Conservation (phyloP, 2,113 vertebrate species). For the Cyanistes caeruleus region DNA sequence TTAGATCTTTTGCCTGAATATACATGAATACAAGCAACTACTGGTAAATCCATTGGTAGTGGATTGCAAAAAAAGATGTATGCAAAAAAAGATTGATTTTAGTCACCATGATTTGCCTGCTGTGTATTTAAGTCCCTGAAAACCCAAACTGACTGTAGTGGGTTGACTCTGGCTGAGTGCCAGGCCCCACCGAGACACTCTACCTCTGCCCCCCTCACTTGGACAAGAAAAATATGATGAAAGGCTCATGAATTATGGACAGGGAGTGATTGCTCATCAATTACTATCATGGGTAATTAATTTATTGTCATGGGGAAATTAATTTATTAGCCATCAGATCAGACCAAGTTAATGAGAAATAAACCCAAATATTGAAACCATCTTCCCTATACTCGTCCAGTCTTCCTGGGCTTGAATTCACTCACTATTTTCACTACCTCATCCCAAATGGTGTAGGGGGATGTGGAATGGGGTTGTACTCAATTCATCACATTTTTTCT, state of each 20-base stretch:
- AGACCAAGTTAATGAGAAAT: neutral
- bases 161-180: neutral
- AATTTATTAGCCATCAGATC: neutral
- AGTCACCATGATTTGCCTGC: neutral
- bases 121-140: neutral
- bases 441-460: rapidly evolving
- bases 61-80: neutral
- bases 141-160: neutral
- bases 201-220: neutral
- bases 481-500: neutral
- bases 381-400: rapidly evolving
- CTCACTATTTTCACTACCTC: neutral
- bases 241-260: neutral
- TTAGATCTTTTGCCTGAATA: slow-evolving; percentile 14
- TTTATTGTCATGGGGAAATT: too few relatives aligned
- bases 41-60: neutral
- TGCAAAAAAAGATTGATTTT: neutral
- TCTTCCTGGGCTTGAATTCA: neutral
- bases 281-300: neutral
- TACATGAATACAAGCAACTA: neutral
- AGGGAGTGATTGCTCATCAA: neutral
- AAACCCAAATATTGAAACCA: neutral
- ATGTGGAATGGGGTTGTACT: rapidly evolving
- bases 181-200: rapidly evolving
- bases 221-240: neutral